Conservation (phyloP, 2,888 invertebrate species). For the Hemithea aestivaria region DNA sequence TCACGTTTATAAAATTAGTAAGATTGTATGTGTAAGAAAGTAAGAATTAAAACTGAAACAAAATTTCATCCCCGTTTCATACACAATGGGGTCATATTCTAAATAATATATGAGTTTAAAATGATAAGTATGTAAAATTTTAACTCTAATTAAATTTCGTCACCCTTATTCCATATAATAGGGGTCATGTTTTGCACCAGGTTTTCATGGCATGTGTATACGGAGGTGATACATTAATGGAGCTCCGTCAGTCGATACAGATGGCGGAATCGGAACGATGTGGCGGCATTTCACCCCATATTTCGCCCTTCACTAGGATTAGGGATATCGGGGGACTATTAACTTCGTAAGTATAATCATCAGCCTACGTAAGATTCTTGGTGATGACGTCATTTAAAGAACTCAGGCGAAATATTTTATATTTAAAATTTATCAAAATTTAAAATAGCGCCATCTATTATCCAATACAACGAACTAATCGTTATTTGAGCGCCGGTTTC, state of each 20-base stretch:
- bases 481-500: constrained; percentile 86
- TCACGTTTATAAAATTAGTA: no score
- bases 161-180: no score
- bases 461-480: not conserved
- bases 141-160: no score
- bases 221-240: constrained; percentile 96
- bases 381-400: no score
- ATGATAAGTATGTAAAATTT: no score
- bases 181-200: constrained; percentile 31
- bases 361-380: no score
- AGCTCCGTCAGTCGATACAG: constrained; percentile 93
- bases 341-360: constrained; percentile 63
- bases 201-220: constrained; percentile 94
- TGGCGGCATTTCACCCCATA: constrained; percentile 93
- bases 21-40: no score
- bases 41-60: no score
- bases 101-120: no score
- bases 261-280: constrained; percentile 94
- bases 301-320: constrained; percentile 92
- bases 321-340: constrained; percentile 94
- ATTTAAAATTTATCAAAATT: not conserved
- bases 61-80: no score
- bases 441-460: not conserved
- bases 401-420: no score
- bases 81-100: no score